A percentile compares a stretch with the other conserved stretches of the same genome.
Conservation (phyloP, 2,888 invertebrate genomes). For the Masnerella sp. region DNA sequence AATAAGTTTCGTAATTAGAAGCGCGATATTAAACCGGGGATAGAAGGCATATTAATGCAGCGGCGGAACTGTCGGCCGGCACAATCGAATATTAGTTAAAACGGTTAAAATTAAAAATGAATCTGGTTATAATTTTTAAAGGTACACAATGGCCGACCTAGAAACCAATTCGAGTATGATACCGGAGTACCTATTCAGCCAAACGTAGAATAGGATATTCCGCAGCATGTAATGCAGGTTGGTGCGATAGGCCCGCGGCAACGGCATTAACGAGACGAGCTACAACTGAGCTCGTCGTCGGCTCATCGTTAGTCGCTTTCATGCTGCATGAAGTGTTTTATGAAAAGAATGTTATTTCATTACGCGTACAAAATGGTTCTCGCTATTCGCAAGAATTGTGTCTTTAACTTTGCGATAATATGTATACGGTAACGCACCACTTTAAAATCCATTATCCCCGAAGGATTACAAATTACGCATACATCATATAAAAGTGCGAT, state of each 20-base stretch:
- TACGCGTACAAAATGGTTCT: slow-evolving; percentile 56
- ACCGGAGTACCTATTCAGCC: slow-evolving; percentile 54
- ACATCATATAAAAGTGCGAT: too few relatives aligned
- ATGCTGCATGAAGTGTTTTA: slow-evolving; percentile 54
- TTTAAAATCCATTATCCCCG: slow-evolving; percentile 32
- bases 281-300: slow-evolving; percentile 54
- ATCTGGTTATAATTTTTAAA: slow-evolving; percentile 45
- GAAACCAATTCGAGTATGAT: slow-evolving; percentile 58
- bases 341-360: slow-evolving; percentile 62
- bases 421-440: slow-evolving; percentile 25
- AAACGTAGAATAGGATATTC: slow-evolving; percentile 58
- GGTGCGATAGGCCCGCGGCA: slow-evolving; percentile 61
- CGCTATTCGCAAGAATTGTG: slow-evolving; percentile 47
- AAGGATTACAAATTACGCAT: slow-evolving; percentile 35
- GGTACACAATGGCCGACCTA: slow-evolving; percentile 47
- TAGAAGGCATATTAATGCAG: not conserved
- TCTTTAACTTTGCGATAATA: slow-evolving; percentile 54
- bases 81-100: slow-evolving; percentile 34
- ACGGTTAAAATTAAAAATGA: slow-evolving; percentile 31
- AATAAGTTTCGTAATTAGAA: too few relatives aligned
- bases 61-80: not conserved
- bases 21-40: not conserved
- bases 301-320: slow-evolving; percentile 61
- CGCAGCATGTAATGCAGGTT: slow-evolving; percentile 57
- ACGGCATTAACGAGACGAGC: slow-evolving; percentile 60